Percentiles rank a stretch among this genome's conserved stretches.
phyloP scores from a whole-genome alignment of 1,140 invertebrate species.

The Marisa cornuarietis region DNA sequence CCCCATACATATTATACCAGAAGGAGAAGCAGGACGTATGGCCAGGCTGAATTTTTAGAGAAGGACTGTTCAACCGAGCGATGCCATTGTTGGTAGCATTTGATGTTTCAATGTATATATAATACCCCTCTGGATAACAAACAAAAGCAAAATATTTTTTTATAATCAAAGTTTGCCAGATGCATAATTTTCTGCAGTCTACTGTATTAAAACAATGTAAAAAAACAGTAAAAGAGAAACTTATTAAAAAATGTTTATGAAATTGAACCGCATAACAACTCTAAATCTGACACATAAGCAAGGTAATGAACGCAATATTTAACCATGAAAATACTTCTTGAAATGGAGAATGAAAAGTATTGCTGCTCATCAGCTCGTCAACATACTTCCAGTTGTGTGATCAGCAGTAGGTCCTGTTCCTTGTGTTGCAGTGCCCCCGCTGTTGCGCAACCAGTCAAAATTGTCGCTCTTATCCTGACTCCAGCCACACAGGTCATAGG shows the following conservation, averaged over 20 bases:
- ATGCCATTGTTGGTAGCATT: conserved; percentile 74
- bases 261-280: neutral
- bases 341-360: neutral
- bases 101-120: conserved; percentile 82
- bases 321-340: neutral
- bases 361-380: neutral
- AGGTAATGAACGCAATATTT: neutral
- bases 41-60: conserved; percentile 25
- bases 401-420: conserved; percentile 50
- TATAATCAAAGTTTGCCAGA: neutral
- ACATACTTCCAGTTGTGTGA: conserved; percentile 57
- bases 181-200: too few relatives aligned
- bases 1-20: conserved; percentile 59
- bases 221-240: too few relatives aligned
- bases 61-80: conserved; percentile 71
- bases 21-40: conserved; percentile 49
- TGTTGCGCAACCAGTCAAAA: conserved; percentile 55
- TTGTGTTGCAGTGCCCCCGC: conserved; percentile 38
- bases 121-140: conserved; percentile 71
- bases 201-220: too few relatives aligned
- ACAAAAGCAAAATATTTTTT: neutral
- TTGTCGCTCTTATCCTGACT: conserved; percentile 50
- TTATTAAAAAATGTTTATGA: too few relatives aligned
- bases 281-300: neutral
- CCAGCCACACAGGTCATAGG: conserved; percentile 58